phyloP scores from a whole-genome alignment of 1,140 invertebrate species.

The Schlechtendalia chinensis region DNA sequence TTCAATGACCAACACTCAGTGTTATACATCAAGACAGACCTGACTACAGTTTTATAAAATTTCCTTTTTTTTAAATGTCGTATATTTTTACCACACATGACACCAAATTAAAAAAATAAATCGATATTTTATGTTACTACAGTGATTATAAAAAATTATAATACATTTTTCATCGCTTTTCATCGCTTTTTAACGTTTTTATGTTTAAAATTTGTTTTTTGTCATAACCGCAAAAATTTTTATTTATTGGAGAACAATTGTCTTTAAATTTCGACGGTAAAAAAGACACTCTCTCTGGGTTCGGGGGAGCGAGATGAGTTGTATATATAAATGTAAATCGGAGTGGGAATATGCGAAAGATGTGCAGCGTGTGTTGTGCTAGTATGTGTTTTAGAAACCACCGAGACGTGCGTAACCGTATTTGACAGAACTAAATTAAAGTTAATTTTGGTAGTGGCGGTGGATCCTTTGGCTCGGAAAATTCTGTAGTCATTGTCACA shows the following conservation, averaged over 20 bases:
- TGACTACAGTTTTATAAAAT: no score
- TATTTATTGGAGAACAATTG: background rate
- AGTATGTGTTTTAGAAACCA: slow-evolving; percentile 30
- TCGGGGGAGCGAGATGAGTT: no score
- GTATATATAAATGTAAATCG: background rate
- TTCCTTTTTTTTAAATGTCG: no score
- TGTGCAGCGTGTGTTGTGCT: background rate
- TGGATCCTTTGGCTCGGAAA: slow-evolving; percentile 40
- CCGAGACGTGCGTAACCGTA: slow-evolving; percentile 33
- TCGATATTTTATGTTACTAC: no score
- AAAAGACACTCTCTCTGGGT: background rate
- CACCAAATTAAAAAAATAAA: no score
- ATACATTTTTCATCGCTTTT: no score
- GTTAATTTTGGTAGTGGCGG: slow-evolving; percentile 36
- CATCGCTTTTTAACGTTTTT: no score
- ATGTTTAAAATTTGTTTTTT: no score
- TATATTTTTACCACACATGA: no score
- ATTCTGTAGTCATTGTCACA: slow-evolving; percentile 46
- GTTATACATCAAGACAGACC: no score
- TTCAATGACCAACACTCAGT: no score
- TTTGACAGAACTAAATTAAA: slow-evolving; percentile 50
- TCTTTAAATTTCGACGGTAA: background rate
- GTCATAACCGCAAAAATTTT: background rate
- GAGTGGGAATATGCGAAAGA: background rate
- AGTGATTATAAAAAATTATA: no score